Base-by-base conservation (phyloP, 1,140 invertebrate genomes). In the Drosophila paulistorum region DNA sequence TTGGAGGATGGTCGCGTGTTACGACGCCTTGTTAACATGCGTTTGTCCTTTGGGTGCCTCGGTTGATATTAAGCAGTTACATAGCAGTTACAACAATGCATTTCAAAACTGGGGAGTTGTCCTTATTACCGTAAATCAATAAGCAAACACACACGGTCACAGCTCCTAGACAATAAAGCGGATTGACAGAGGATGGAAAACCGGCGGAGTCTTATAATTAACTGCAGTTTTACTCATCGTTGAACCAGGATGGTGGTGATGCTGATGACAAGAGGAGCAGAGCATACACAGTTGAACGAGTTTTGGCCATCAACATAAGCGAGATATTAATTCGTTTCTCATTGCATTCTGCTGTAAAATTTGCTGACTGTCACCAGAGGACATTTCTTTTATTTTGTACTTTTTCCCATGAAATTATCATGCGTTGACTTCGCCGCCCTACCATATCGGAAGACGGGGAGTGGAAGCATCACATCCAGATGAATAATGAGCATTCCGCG, bases 81-180 rank as follows among this genome's bases (percentile, higher is more conserved):
- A 65, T 23, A 55, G 17, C 57, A 65, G 54, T 69, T 66, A 70
- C 45, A 63, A 68, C 73, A 79, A 65, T 64, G 69, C 54, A 64
- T 62, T 57, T 37, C 64, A 23, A 33, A 51, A 64, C 55, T 70
- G 70, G 66, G 51, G 30, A 30, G 30, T 30, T 61, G 48, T 30
- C 65, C 65, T 81, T 76, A 85, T 81, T 86, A 79, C 68, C 77
- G 79, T 89, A 79, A 89, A 87, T 87, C 84, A 87, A 87, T 87
- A 89, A 61, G 75, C 68, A 55, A 64, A 64, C 42, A 64, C 45
- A 65, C 65, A 51, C 41, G 37, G 41, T 39, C 17, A 13, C 35
- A 37, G 35, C 10, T 37, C 33, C 6, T 30, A 20, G 35, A 37
- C 41, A 55, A 65, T 74, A 71, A 58, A 65, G 66, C 51, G 30